Base-by-base conservation (phyloP, 1,140 invertebrate genomes). In the Diachasma alloeum region DNA sequence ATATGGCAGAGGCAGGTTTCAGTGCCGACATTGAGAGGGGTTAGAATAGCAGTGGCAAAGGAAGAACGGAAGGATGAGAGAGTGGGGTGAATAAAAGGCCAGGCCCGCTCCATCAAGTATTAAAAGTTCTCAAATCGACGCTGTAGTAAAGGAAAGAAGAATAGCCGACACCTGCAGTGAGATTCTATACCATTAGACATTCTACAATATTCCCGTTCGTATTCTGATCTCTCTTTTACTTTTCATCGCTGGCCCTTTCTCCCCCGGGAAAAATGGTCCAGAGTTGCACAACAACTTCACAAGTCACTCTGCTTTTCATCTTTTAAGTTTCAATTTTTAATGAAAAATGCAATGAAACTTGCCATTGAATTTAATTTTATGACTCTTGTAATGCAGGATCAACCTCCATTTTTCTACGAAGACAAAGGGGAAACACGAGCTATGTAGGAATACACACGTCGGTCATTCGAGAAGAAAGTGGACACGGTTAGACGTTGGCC, bases 111-210 rank as follows among this genome's bases (percentile, higher is more conserved):
- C 80, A 83, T 86, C 82, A 82, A 84, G 80, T 85, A 87, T 85
- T 85, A 86, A 88, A 87, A 87, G 81, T 87, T 86, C 80, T 83
- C 79, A 83, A 86, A 87, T 84, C 79, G 80, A 81, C 78, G 76
- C 68, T 37, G 79, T 70, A 77, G 79, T 82, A 81, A 82, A 82
- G 82, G 68, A 74, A 81, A 76, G 79, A 83, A 81, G 71, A 83
- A 82, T 81, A 42, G 74, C 74, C 78, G 79, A 81, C 82, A 82
- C 79, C 78, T 78, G 83, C 77, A 75, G 72, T 48, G 70, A 82
- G 78, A 82, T 84, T 85, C 79, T 79, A 70, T 79, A 77, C 78
- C 80, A 81, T 81, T 83, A 73, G 71, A 69, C 70, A 63, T 74
- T 77, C 72, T 67, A 56, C 63, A 68, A 56, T 67, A 44, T 80